These are phyloP conservation scores for Coronaproctus castanopsis DNA, from an alignment of 2,888 invertebrate species.

Conservation along the genomic window DNA sequence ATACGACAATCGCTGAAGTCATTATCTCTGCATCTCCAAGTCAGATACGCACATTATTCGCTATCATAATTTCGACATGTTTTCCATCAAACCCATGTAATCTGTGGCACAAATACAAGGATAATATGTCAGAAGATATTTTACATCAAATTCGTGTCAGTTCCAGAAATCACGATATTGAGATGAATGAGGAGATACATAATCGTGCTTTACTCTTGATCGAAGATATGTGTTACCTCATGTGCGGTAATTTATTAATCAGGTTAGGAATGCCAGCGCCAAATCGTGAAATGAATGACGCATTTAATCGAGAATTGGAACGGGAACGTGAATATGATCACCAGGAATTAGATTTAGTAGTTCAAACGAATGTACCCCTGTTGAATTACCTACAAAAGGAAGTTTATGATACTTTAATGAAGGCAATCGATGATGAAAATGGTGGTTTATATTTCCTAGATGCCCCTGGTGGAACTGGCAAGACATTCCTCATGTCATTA, in stretches of 20 bases:
- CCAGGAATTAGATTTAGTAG: slow-evolving; percentile 11
- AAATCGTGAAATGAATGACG: slow-evolving; percentile 18
- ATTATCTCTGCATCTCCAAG: slow-evolving; percentile 13
- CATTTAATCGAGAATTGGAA: slow-evolving; percentile 23
- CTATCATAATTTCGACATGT: slow-evolving; percentile 4
- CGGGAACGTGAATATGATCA: slow-evolving; percentile 22
- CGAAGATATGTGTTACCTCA: slow-evolving; percentile 24
- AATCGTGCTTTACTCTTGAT: slow-evolving; percentile 22
- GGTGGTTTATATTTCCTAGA: slow-evolving; percentile 12
- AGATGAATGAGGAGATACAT: slow-evolving; percentile 19
- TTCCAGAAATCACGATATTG: slow-evolving; percentile 16
- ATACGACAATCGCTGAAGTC: slow-evolving; percentile 11
- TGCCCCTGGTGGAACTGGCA: slow-evolving; percentile 13
- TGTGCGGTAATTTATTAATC: slow-evolving; percentile 20
- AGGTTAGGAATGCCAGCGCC: slow-evolving; percentile 21
- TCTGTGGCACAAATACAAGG: slow-evolving; percentile 9
- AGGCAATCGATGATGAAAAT: slow-evolving; percentile 7
- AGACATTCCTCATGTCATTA: slow-evolving; percentile 4
- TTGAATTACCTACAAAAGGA: slow-evolving; percentile 4
- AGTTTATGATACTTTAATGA: slow-evolving; percentile 1
- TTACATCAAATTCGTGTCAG: slow-evolving; percentile 16
- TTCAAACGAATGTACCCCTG: slow-evolving; percentile 12
- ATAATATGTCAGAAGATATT: slow-evolving; percentile 18
- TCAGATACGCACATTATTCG: slow-evolving; percentile 14
- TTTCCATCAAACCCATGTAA: slow-evolving; percentile 11